These are phyloP conservation scores for Protobothrops mucrosquamatus DNA, from an alignment of 2,113 vertebrate species.

Conservation along the genomic window DNA sequence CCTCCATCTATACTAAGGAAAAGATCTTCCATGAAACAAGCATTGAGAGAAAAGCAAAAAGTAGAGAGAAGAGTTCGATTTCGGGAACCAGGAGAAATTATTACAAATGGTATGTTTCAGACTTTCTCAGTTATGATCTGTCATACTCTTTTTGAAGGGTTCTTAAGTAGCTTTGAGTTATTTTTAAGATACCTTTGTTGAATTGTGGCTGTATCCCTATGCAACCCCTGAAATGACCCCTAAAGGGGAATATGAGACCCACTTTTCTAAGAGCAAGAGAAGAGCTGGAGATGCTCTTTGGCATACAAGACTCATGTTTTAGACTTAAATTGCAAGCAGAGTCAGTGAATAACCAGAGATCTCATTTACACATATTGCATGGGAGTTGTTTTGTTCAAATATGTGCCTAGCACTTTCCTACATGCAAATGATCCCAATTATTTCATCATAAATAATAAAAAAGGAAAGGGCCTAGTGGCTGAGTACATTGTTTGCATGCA, in stretches of 20 bases:
- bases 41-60: slow-evolving; percentile 65
- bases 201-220: background rate
- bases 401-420: background rate
- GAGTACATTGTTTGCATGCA: background rate
- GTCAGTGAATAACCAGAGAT: background rate
- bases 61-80: slow-evolving; percentile 83
- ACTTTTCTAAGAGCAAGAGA: background rate
- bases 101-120: slow-evolving; percentile 77
- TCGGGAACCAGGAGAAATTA: slow-evolving; percentile 81
- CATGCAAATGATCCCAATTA: background rate
- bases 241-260: background rate
- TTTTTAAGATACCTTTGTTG: background rate
- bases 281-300: background rate
- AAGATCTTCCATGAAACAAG: slow-evolving; percentile 57
- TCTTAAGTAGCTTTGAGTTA: background rate
- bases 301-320: background rate
- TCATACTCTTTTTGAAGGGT: background rate
- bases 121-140: background rate
- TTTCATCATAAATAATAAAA: background rate
- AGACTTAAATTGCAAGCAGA: background rate
- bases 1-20: slow-evolving; percentile 86
- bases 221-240: background rate
- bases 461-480: background rate
- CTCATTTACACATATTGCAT: background rate
- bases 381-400: background rate